These are phyloP conservation scores for Gnatocerus cornutus DNA, from an alignment of 2,888 invertebrate genomes.

Conservation along the genomic window DNA sequence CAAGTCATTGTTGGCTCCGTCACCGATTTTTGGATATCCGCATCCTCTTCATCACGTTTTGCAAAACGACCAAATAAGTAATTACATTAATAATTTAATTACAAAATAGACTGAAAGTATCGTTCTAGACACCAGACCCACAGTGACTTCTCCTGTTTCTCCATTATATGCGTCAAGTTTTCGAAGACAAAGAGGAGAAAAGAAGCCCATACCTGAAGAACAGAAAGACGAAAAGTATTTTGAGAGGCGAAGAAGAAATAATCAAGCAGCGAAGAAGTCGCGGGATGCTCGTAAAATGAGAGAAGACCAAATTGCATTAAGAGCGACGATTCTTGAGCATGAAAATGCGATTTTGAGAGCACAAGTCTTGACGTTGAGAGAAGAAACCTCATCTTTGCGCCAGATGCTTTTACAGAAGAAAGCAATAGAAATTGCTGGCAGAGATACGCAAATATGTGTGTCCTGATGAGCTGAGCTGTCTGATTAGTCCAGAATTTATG, in stretches of 20 bases:
- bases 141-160: conserved; percentile 49
- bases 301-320: conserved; percentile 90
- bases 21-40: conserved; percentile 51
- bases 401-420: conserved; percentile 76
- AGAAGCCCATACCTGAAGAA: conserved; percentile 89
- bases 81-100: background rate
- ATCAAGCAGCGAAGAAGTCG: conserved; percentile 94
- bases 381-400: conserved; percentile 83
- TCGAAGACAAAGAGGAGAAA: conserved; percentile 83
- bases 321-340: conserved; percentile 89
- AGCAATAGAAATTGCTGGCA: conserved; percentile 59
- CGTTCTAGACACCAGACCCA: conserved; percentile 6
- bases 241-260: conserved; percentile 89
- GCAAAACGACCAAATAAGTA: conserved; percentile 51
- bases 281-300: conserved; percentile 89
- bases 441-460: conserved; percentile 27
- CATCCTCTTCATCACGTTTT: conserved; percentile 39
- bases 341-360: conserved; percentile 91
- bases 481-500: conserved; percentile 11
- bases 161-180: conserved; percentile 57
- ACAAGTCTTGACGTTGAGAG: conserved; percentile 85
- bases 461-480: conserved; percentile 9
- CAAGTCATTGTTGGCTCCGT: conserved; percentile 45
- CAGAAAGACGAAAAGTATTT: conserved; percentile 93
- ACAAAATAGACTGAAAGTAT: background rate